Evolutionary conservation across 2,888 invertebrate species (phyloP).

Genomic region (Ornithoptera alexandrae): DNA sequence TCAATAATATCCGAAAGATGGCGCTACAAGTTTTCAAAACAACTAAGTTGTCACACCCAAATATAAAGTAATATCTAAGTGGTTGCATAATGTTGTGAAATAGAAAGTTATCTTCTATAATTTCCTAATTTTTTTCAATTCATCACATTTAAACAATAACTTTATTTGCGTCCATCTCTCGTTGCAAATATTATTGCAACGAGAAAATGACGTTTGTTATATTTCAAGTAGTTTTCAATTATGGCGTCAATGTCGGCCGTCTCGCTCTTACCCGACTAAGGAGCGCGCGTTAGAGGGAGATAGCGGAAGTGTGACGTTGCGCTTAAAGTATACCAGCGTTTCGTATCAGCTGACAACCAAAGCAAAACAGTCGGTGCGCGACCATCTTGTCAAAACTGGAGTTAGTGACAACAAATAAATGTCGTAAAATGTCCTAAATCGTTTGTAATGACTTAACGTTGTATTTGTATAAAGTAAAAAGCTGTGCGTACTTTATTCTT

Average conservation of each 20-base stretch:
- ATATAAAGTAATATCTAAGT: conserved; percentile 52
- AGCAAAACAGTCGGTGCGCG: conserved; percentile 82
- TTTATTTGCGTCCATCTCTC: conserved; percentile 58
- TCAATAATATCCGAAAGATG: conserved; percentile 48
- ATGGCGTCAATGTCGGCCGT: conserved; percentile 47
- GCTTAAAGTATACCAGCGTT: conserved; percentile 63
- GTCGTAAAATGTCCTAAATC: conserved; percentile 77
- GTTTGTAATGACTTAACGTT: conserved; percentile 71
- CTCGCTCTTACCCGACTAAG: conserved; percentile 43
- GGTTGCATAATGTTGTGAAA: conserved; percentile 68
- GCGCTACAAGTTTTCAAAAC: conserved; percentile 43
- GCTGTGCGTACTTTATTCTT: conserved; percentile 65
- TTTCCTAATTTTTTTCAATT: conserved; percentile 61
- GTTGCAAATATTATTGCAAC: conserved; percentile 66
- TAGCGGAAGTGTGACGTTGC: conserved; percentile 38
- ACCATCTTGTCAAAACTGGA: conserved; percentile 81
- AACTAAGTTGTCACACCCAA: conserved; percentile 61
- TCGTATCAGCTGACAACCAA: conserved; percentile 81
- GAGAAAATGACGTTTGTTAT: conserved; percentile 70
- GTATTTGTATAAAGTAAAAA: conserved; percentile 66
- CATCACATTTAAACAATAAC: conserved; percentile 51
- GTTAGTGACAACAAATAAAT: conserved; percentile 78
- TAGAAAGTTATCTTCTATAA: conserved; percentile 55
- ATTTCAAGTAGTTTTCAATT: conserved; percentile 57
- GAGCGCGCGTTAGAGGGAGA: conserved; percentile 46